A percentile compares a stretch with the other conserved stretches of the same genome.
phyloP scores from a whole-genome alignment of 64 coral and sea anemone species.

The Montipora sp. region DNA sequence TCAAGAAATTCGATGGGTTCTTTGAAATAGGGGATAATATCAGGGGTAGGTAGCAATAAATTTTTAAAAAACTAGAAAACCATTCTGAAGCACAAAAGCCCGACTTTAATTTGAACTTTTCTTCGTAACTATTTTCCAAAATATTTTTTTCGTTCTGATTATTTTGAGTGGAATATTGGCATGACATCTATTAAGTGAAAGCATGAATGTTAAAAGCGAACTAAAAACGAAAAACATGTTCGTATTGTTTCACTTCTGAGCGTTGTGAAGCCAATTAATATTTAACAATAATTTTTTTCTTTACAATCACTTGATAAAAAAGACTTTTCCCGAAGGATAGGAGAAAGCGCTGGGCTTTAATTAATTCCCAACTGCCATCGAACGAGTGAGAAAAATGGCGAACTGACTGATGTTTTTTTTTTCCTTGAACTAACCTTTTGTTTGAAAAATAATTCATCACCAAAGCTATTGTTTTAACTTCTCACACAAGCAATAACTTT shows the following conservation, averaged over 20 bases:
- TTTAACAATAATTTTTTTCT: conserved; percentile 22
- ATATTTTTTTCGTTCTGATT: neutral
- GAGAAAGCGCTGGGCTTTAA: neutral
- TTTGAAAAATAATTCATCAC: conserved; percentile 12
- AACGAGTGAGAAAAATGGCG: neutral
- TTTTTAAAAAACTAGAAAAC: conserved; percentile 25
- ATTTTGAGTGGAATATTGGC: neutral
- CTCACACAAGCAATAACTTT: conserved; percentile 28
- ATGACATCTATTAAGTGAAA: neutral
- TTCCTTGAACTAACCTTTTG: neutral
- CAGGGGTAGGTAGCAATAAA: conserved; percentile 34
- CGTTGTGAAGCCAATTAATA: conserved; percentile 51
- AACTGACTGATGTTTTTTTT: neutral
- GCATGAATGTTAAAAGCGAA: neutral
- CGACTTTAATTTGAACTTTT: conserved; percentile 15
- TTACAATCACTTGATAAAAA: neutral
- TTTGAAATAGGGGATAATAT: neutral
- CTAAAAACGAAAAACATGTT: neutral
- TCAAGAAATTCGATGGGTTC: neutral
- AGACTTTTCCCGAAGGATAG: too few relatives aligned
- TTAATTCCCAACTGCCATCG: neutral
- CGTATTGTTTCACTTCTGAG: neutral
- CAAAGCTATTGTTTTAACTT: conserved; percentile 34
- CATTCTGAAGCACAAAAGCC: neutral
- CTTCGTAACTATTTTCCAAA: neutral